phyloP scores from a whole-genome alignment of 2,113 vertebrate genomes.

The Tupaia chinensis region DNA sequence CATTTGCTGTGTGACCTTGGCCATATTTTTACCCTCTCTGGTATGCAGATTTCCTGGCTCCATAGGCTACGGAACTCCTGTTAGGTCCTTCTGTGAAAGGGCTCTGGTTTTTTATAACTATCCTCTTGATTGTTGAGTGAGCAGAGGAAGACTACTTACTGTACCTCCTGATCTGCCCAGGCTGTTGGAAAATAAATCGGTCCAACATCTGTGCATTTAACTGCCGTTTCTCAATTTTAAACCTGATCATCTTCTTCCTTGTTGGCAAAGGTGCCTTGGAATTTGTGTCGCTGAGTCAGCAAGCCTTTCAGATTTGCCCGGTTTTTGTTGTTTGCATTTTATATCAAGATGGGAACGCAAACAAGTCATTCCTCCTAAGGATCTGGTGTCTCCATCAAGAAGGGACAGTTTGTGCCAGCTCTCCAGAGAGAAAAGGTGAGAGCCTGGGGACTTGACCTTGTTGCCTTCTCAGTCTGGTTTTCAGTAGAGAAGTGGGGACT shows the following conservation, averaged over 20 bases:
- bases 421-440: conserved; percentile 67
- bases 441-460: background rate
- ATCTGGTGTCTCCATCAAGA: conserved; percentile 57
- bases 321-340: conserved; percentile 62
- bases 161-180: conserved; percentile 28
- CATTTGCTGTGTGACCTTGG: conserved; percentile 55
- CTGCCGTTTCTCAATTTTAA: conserved; percentile 70
- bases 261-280: conserved; percentile 76
- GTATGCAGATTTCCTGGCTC: background rate
- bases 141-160: background rate
- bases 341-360: conserved; percentile 77
- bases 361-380: conserved; percentile 69
- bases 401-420: conserved; percentile 56
- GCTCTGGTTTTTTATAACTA: background rate
- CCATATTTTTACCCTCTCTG: conserved; percentile 2
- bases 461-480: conserved; percentile 11
- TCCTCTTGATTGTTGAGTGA: conserved; percentile 20
- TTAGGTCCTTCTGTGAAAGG: conserved; percentile 18
- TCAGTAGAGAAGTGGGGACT: background rate
- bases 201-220: conserved; percentile 48
- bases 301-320: conserved; percentile 59
- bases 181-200: conserved; percentile 53
- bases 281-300: conserved; percentile 77
- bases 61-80: background rate
- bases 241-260: conserved; percentile 66